Percentiles rank a stretch among this genome's conserved stretches.
These are phyloP conservation scores for Imbricaverruca yamaguchii DNA, from an alignment of 2,888 invertebrate species.

Conservation along the genomic window DNA sequence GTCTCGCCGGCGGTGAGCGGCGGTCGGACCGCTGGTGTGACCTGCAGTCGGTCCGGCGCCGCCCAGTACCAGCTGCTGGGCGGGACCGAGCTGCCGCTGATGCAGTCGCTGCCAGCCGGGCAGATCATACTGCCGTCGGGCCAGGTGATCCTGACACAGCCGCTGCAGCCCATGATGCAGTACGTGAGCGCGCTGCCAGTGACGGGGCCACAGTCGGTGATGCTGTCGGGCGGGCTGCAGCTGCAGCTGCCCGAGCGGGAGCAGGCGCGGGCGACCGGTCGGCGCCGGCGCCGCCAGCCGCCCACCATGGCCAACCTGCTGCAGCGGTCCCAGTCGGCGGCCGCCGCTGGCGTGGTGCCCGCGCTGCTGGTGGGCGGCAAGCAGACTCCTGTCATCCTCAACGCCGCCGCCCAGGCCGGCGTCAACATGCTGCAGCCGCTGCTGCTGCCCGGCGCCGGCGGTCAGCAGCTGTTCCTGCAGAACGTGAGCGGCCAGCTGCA, in stretches of 20 bases:
- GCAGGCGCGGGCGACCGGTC: background rate
- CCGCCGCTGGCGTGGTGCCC: slow-evolving; percentile 43
- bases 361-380: slow-evolving; percentile 36
- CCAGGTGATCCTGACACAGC: slow-evolving; percentile 24
- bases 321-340: slow-evolving; percentile 24
- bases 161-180: slow-evolving; percentile 37
- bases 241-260: slow-evolving; percentile 32
- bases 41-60: background rate
- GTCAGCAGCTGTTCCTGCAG: slow-evolving; percentile 62
- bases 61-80: slow-evolving; percentile 1
- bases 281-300: slow-evolving; percentile 8
- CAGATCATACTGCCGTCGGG: slow-evolving; percentile 6
- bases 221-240: slow-evolving; percentile 49
- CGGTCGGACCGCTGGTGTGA: background rate
- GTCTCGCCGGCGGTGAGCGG: too few species aligned
- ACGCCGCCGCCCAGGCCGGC: slow-evolving; percentile 45
- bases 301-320: background rate
- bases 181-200: slow-evolving; percentile 69
- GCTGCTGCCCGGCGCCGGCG: slow-evolving; percentile 62
- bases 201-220: slow-evolving; percentile 54
- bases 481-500: slow-evolving; percentile 52
- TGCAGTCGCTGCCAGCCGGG: slow-evolving; percentile 11
- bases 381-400: slow-evolving; percentile 38
- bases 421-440: slow-evolving; percentile 64
- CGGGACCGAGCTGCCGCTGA: background rate